Evolutionary conservation across 2,113 vertebrate species (phyloP).

Genomic region (human): DNA sequence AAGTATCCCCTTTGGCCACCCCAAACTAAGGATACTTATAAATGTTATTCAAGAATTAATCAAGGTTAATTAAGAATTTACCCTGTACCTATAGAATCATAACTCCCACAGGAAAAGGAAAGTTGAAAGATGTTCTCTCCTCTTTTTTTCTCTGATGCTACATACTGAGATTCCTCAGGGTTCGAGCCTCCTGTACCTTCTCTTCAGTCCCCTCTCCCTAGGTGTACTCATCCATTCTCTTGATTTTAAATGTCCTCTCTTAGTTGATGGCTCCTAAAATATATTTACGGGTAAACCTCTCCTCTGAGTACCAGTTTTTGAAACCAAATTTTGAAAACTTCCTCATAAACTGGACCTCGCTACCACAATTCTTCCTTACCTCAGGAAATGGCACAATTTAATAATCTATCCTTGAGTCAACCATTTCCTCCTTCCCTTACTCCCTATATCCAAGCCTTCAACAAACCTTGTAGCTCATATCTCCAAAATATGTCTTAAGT

Average conservation of each 20-base stretch:
- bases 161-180: neutral
- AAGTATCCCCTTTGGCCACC: neutral
- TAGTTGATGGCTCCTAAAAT: neutral
- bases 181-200: neutral
- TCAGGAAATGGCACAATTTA: neutral
- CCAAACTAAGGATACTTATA: neutral
- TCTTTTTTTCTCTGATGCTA: neutral
- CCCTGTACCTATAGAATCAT: neutral
- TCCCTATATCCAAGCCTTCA: neutral
- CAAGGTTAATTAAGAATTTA: neutral
- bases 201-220: neutral
- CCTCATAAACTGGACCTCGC: neutral
- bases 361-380: neutral
- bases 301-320: neutral
- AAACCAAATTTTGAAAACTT: neutral
- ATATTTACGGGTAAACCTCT: neutral
- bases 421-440: neutral
- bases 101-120: neutral
- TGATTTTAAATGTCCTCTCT: neutral
- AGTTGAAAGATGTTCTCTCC: neutral
- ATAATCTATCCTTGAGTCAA: neutral
- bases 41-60: neutral
- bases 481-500: neutral
- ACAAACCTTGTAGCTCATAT: neutral
- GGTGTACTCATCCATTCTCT: neutral